Conservation (phyloP, 2,113 vertebrate species). For the Falcunculus frontatus region DNA sequence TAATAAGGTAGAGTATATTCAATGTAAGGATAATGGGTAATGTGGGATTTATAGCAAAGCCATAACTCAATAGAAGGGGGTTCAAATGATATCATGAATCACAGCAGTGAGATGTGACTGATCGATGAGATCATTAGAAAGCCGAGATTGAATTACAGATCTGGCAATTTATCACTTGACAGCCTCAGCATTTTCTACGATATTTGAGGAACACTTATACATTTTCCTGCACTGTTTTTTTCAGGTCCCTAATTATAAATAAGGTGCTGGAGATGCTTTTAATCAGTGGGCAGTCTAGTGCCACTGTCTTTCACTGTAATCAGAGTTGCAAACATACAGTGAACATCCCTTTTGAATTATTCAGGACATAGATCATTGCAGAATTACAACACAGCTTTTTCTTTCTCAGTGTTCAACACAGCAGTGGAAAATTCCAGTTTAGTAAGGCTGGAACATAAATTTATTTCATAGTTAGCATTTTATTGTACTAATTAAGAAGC, state of each 20-base stretch:
- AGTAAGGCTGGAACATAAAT: background rate
- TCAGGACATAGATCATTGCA: constrained; percentile 9
- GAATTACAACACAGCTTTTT: constrained; percentile 4
- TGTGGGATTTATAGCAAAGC: constrained; percentile 30
- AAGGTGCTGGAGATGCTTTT: constrained; percentile 12
- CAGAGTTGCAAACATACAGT: constrained; percentile 19
- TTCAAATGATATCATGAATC: background rate
- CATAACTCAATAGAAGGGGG: constrained; percentile 27
- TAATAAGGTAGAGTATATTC: constrained; percentile 13
- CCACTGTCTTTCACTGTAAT: constrained; percentile 30
- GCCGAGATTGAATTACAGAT: constrained; percentile 28
- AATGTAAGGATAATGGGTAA: constrained; percentile 3
- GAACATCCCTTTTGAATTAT: constrained; percentile 53
- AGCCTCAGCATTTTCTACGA: background rate
- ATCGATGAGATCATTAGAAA: constrained; percentile 60
- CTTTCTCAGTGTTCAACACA: background rate
- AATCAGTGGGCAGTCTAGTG: constrained; percentile 15
- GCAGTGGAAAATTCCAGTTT: constrained; percentile 47
- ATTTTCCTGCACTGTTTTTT: background rate
- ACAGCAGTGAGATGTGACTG: constrained; percentile 28
- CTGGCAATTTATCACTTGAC: constrained; percentile 22
- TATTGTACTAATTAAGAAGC: constrained; percentile 24
- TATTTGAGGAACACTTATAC: constrained; percentile 5
- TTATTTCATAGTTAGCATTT: constrained; percentile 21
- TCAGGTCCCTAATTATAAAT: constrained; percentile 7